Percentiles rank a stretch among this genome's conserved stretches.
Conservation (phyloP, 2,888 invertebrate genomes). For the Diplazon laetatorius region DNA sequence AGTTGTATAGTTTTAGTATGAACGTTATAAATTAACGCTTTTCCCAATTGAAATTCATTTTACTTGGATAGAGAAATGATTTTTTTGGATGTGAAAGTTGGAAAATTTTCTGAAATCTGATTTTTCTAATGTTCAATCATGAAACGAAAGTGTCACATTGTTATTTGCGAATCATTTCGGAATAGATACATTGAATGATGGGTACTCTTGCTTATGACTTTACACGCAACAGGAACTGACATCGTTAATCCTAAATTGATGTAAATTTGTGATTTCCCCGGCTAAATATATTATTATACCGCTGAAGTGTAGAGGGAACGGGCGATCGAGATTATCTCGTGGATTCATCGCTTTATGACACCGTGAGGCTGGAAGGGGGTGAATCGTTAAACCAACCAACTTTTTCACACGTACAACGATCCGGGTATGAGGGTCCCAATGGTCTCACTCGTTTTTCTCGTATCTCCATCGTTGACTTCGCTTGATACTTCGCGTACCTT, state of each 20-base stretch:
- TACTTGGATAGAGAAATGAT: too few species aligned
- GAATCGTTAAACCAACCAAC: conserved; percentile 39
- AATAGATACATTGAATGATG: too few species aligned
- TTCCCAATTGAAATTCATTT: too few species aligned
- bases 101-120: too few species aligned
- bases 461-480: conserved; percentile 17
- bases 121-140: too few species aligned
- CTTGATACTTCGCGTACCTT: conserved; percentile 21
- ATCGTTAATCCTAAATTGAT: conserved; percentile 10
- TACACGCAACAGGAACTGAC: neutral
- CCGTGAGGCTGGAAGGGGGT: conserved; percentile 17
- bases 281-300: conserved; percentile 1
- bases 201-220: neutral
- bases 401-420: conserved; percentile 33
- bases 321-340: conserved; percentile 39
- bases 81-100: too few species aligned
- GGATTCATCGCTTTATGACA: conserved; percentile 42
- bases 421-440: neutral
- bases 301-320: neutral
- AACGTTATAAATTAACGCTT: too few species aligned
- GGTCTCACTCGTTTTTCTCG: neutral
- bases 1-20: too few species aligned
- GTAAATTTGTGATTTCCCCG: conserved; percentile 36
- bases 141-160: too few species aligned
- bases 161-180: too few species aligned